Percentiles rank a stretch among this genome's conserved stretches.
Evolutionary conservation across 2,113 vertebrate genomes (phyloP).

Genomic region (Puffinus mauretanicus): DNA sequence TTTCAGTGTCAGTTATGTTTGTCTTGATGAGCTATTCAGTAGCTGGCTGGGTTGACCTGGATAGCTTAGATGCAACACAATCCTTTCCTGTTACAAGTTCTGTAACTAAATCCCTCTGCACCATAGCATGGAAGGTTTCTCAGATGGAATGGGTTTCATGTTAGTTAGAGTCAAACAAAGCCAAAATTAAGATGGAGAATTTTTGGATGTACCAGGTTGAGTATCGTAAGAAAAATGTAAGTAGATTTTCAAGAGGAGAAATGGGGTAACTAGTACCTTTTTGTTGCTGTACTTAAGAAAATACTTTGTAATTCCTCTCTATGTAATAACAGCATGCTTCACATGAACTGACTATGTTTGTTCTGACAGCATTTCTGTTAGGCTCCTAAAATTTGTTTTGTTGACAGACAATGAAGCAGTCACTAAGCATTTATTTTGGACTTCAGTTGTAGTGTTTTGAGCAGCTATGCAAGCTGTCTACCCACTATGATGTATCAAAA

Average conservation of each 20-base stretch:
- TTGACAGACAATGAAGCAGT: not conserved
- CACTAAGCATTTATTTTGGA: not conserved
- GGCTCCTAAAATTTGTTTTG: not conserved
- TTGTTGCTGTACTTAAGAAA: not conserved
- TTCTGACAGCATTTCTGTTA: not conserved
- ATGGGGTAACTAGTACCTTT: not conserved
- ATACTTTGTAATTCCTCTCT: not conserved
- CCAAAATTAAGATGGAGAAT: slow-evolving; percentile 84
- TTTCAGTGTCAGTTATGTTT: not conserved
- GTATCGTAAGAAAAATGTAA: slow-evolving; percentile 72
- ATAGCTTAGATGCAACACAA: not conserved
- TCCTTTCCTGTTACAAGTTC: slow-evolving; percentile 62
- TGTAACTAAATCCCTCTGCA: slow-evolving; percentile 57
- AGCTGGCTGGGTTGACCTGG: not conserved
- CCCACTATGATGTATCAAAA: not conserved
- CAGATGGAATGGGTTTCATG: not conserved
- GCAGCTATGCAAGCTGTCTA: not conserved
- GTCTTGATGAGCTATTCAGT: not conserved
- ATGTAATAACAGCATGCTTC: not conserved
- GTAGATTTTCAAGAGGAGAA: slow-evolving; percentile 14
- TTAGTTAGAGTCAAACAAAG: not conserved
- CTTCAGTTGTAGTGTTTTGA: not conserved
- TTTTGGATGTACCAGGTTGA: slow-evolving; percentile 91
- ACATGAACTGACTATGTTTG: not conserved
- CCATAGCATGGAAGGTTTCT: slow-evolving; percentile 47